Base-by-base conservation (phyloP, 2,888 invertebrate species). In the Tipula helvola region DNA sequence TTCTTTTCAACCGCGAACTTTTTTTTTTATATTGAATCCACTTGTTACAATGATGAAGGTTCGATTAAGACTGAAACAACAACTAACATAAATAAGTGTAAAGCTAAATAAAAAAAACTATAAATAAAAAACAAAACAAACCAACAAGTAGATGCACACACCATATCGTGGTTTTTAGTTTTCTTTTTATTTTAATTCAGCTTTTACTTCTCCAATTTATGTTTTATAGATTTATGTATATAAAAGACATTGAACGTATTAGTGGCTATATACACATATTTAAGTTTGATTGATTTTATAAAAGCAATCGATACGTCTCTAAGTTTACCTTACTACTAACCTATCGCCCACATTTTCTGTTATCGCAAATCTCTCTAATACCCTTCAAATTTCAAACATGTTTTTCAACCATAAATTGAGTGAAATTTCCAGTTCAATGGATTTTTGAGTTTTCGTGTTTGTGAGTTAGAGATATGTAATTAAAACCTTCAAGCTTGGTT, bases 41-140 rank as follows among this genome's bases (percentile, higher is more conserved):
- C 85, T 85, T 85, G 85, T 85, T 44, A 18, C 85, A 85, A 16
- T 85, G 85, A 85, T 85, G 85, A 85, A 42, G 39, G 85, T 42
- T 42, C 42, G 85, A 85, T 18, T 85, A 18, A 85, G 13, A 85
- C 85, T 85, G 42, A 85, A 36, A 39, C 41, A 84, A 84, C 84
- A 84, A 84, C 41, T 39, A 84, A 84, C 41, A 16, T 39, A 71
- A 71, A 28, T 71, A 71, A 71, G 28, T 71, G 71, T 71, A 71
- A 71, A 71, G 71, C 71, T 71, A 4, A 71, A 71, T 28, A 28
- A 52, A 52, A 28, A 44, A 52, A 71, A 71, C 71, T 71, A 71
- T 4, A 71, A 5, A 71, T n/a, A 71, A 71, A 71, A 71, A 71
- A 71, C 28, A 71, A 28, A 71, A 71, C 71, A 71, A 71, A 71